Percentiles rank a stretch among this genome's conserved stretches.
Conservation (phyloP, 2,888 invertebrate genomes). For the Resseliella maxima region DNA sequence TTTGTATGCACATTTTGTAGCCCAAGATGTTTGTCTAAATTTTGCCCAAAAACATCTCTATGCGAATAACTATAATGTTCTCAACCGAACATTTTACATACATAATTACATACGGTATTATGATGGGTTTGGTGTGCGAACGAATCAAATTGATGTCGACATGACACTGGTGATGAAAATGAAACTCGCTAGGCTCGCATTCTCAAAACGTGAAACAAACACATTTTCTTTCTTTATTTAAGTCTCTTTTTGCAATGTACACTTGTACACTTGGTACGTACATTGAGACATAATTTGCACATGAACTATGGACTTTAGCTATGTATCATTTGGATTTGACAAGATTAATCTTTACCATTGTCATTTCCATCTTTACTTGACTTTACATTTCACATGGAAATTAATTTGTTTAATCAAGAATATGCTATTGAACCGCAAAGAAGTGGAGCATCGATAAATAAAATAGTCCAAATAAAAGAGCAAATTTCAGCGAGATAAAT, state of each 20-base stretch:
- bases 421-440: not conserved
- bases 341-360: no score
- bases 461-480: not conserved
- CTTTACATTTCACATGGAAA: not conserved
- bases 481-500: not conserved
- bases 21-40: not conserved
- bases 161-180: not conserved
- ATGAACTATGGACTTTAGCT: not conserved
- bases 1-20: not conserved
- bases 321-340: not conserved
- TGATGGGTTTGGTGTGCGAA: not conserved
- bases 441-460: not conserved
- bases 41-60: not conserved
- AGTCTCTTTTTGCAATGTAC: not conserved
- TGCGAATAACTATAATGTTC: no score
- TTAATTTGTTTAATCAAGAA: conserved; percentile 3
- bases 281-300: not conserved
- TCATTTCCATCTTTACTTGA: not conserved
- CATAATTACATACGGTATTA: conserved; percentile 9
- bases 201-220: not conserved
- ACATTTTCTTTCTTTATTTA: not conserved
- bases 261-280: not conserved
- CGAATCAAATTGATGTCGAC: not conserved
- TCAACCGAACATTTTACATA: not conserved
- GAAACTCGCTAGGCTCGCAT: not conserved